Evolutionary conservation across 2,797 vertebrate genomes (phyloP), one percentile per base, ranked within the genome.

Genomic region (Sorex maritimensis): DNA sequence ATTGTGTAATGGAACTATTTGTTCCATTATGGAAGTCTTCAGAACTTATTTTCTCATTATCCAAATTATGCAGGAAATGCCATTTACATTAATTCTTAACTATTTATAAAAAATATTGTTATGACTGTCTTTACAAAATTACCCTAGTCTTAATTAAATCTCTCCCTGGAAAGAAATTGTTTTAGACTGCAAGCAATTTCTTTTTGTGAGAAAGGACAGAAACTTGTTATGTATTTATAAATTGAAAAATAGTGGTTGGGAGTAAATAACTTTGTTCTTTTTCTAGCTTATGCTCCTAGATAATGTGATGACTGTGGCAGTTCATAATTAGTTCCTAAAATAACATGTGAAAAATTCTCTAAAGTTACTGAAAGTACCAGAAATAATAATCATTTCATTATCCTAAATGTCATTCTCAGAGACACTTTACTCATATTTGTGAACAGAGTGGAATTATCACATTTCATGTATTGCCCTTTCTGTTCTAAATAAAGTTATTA

Each of bases 41-140:
- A 74, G 61, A 79, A 58, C 58, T 72, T 78, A 92, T 52, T 93
- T 86, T 80, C n/a, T 94, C 23, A 92, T 96, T 92, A 90, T 82
- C 34, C 15, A 86, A 91, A 71, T 13, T 86, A 26, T 72, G 1
- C 15, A 38, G 44, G 9, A 55, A 81, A 79, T 92, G 9, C 10
- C 38, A 67, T 91, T 92, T 91, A 67, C 38, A 92, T 92, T 93
- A n/a, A 52, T 81, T 93, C 13, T 91, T 74, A 95, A 75, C 26
- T 82, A 75, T 82, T 81, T 91, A 28, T 92, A 61, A 83, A 82
- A 77, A 63, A 6, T 75, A 34, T 52, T 14, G 72, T 49, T 80
- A n/a, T 91, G 46, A 83, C 77, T 89, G 24, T 86, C 63, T 86
- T 81, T 84, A 72, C 81, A 80, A 88, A 95, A 83, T 38, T 75